phyloP scores from a whole-genome alignment of 2,113 vertebrate genomes.

The Calyptomena viridis region DNA sequence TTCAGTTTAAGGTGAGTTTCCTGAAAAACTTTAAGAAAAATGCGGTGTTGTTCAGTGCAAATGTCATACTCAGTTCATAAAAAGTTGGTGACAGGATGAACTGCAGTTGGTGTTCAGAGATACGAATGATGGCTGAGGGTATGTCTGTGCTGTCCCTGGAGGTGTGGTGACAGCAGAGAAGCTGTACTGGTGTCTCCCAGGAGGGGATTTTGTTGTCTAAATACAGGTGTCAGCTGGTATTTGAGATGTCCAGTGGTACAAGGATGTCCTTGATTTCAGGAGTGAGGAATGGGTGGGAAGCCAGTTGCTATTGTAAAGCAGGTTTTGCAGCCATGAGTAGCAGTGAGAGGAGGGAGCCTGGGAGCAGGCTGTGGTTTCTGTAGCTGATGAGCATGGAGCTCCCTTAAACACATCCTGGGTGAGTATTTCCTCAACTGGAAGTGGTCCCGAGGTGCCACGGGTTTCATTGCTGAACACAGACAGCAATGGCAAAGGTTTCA shows the following conservation, averaged over 20 bases:
- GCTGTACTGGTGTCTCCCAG: background rate
- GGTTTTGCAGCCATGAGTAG: background rate
- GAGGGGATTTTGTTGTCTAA: background rate
- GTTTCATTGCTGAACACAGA: background rate
- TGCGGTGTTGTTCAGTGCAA: background rate
- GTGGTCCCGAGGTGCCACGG: rapidly evolving
- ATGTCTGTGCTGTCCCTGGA: background rate
- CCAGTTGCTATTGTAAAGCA: background rate
- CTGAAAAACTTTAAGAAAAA: background rate
- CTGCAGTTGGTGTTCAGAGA: rapidly evolving
- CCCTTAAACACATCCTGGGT: too few relatives aligned
- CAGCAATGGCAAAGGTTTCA: background rate
- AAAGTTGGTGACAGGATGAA: background rate
- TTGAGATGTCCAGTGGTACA: background rate
- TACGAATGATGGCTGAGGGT: background rate
- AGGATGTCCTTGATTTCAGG: background rate
- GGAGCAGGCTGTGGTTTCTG: background rate
- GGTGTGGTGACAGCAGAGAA: background rate
- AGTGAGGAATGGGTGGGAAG: background rate
- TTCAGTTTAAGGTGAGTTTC: background rate
- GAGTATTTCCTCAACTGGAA: background rate
- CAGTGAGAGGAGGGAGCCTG: background rate
- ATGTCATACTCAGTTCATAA: background rate
- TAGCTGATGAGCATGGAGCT: background rate
- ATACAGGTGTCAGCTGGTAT: background rate